A percentile compares a stretch with the other conserved stretches of the same genome.
Evolutionary conservation across 2,113 vertebrate genomes (phyloP).

Genomic region (Ardeotis arabs): DNA sequence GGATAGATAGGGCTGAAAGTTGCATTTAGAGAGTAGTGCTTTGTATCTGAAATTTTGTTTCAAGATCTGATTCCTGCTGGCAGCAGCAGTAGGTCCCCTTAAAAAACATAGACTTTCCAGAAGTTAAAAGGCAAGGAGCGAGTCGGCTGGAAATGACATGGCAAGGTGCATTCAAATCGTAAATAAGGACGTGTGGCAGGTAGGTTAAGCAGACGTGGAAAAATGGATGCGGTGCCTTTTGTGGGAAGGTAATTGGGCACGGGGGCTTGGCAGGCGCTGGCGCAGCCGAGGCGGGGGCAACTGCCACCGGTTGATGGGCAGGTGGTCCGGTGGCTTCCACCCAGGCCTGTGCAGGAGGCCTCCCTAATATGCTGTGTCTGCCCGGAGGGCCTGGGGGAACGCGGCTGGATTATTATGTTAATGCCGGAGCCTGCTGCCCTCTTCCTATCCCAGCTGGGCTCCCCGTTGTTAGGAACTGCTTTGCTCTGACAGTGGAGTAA

Average conservation of each 20-base stretch:
- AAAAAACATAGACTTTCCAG: neutral
- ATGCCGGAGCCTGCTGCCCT: constrained; percentile 98
- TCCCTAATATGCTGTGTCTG: constrained; percentile 96
- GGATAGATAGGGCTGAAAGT: neutral
- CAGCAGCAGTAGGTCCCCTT: neutral
- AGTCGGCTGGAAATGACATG: neutral
- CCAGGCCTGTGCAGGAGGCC: constrained; percentile 83
- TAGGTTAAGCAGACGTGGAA: constrained; percentile 33
- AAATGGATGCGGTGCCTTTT: constrained; percentile 53
- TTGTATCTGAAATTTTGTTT: neutral
- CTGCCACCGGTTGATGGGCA: constrained; percentile 93
- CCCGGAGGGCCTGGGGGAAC: constrained; percentile 94
- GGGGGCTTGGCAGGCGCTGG: constrained; percentile 67
- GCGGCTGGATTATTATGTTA: constrained; percentile 99
- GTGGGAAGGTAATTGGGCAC: constrained; percentile 69
- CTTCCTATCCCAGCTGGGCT: constrained; percentile 97
- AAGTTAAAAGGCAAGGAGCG: constrained; percentile 49
- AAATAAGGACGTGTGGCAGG: constrained; percentile 38
- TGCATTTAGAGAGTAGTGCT: neutral
- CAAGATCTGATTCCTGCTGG: neutral
- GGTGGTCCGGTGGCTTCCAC: constrained; percentile 82
- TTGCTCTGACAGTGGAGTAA: constrained; percentile 99
- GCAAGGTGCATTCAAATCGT: neutral
- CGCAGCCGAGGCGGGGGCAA: constrained; percentile 60
- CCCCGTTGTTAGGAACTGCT: constrained; percentile 96